A percentile compares a stretch with the other conserved stretches of the same genome.
Conservation (phyloP, 2,113 vertebrate species). For the Sus scrofa region T2T-Sscrofa CM000824.6:93304501-93305000, state of each 20-base stretch:
- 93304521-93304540: too few species aligned
- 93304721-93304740: neutral
- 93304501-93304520: too few species aligned
- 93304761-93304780: neutral
- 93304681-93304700: too few species aligned
- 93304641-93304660: too few species aligned
- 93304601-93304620: too few species aligned
- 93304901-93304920: neutral
- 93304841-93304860: neutral
- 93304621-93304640: too few species aligned
- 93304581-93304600: too few species aligned
- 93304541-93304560: too few species aligned
- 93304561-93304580: too few species aligned
- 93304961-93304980: neutral
- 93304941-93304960: neutral
- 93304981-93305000: neutral
- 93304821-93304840: neutral
- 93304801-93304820: neutral
- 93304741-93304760: neutral
- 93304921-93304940: neutral
- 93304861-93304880: neutral
- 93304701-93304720: neutral
- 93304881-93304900: neutral
- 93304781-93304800: neutral
- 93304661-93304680: too few species aligned